phyloP scores from a whole-genome alignment of 1,140 invertebrate species.

The Atta texana region DNA sequence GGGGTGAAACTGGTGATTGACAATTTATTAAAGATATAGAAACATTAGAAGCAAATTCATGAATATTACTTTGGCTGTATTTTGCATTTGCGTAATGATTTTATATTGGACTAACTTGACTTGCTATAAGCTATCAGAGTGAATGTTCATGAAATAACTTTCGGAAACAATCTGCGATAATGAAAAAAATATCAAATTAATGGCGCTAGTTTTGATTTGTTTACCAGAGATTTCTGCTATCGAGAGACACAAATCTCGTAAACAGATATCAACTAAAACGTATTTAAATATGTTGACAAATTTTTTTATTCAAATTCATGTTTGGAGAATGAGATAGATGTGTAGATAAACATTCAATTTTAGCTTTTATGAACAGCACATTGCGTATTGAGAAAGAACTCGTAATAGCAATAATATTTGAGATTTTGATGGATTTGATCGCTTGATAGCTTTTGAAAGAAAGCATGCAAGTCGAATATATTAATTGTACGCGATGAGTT shows the following conservation, averaged over 20 bases:
- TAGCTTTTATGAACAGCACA: conserved; percentile 28
- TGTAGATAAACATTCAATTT: conserved; percentile 34
- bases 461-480: conserved; percentile 71
- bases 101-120: neutral
- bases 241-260: neutral
- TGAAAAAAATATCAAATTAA: conserved; percentile 17
- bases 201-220: neutral
- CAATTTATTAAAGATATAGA: conserved; percentile 42
- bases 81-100: conserved; percentile 33
- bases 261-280: neutral
- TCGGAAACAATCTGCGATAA: neutral
- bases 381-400: conserved; percentile 38
- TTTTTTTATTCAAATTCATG: conserved; percentile 5
- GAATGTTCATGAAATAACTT: conserved; percentile 30
- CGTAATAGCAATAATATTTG: conserved; percentile 17
- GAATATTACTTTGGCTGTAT: conserved; percentile 28
- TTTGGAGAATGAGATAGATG: neutral
- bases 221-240: neutral
- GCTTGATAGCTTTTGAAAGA: conserved; percentile 49
- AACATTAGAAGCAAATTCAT: conserved; percentile 26
- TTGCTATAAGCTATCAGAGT: conserved; percentile 18
- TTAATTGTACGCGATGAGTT: conserved; percentile 68
- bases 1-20: conserved; percentile 58
- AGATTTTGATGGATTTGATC: conserved; percentile 9
- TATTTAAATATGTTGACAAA: neutral